Percentiles rank a stretch among this genome's conserved stretches.
Evolutionary conservation across 2,113 vertebrate species (phyloP).

Genomic region (Microcebus tavaratra): DNA sequence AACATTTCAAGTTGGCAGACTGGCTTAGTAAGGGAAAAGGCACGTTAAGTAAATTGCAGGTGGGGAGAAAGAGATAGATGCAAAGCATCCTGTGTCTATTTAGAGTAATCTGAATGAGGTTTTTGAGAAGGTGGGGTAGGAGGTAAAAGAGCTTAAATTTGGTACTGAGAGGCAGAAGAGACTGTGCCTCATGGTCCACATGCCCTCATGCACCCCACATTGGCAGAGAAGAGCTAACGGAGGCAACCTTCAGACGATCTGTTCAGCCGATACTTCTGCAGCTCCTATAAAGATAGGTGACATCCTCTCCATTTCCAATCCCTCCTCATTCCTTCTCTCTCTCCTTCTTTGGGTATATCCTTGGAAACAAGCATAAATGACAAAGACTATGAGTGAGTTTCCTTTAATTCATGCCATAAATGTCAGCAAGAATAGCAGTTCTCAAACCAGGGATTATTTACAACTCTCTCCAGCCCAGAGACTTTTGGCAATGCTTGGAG

Average conservation of each 20-base stretch:
- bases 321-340: not conserved
- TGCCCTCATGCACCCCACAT: not conserved
- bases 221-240: not conserved
- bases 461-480: not conserved
- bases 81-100: not conserved
- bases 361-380: constrained; percentile 31
- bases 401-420: not conserved
- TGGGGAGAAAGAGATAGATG: not conserved
- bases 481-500: not conserved
- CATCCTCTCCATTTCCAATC: accelerated
- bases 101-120: not conserved
- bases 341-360: not conserved
- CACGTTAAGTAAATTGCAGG: not conserved
- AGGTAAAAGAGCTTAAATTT: not conserved
- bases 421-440: not conserved
- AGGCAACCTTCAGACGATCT: constrained; percentile 33
- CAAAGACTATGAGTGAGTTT: not conserved
- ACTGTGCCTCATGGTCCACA: not conserved
- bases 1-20: not conserved
- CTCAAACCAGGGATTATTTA: not conserved
- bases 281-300: too few relatives aligned
- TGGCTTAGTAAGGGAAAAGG: not conserved
- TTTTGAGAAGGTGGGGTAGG: not conserved
- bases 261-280: not conserved
- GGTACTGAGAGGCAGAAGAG: not conserved